These are phyloP conservation scores for Chelidonichthys spinosus DNA, from an alignment of 2,797 vertebrate species.

Conservation along the genomic window DNA sequence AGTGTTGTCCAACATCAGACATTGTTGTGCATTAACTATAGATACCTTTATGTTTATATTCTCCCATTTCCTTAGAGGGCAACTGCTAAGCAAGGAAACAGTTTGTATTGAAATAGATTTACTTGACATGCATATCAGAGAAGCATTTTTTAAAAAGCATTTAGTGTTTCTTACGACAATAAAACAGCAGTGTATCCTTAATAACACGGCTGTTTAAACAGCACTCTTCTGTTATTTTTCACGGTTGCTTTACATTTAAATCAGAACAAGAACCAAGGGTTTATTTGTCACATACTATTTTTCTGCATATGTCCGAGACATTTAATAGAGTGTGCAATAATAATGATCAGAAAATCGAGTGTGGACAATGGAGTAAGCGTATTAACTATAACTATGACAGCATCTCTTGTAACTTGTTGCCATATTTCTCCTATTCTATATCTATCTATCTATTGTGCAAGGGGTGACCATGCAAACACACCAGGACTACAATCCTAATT, in stretches of 20 bases:
- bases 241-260: background rate
- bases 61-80: background rate
- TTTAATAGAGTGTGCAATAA: background rate
- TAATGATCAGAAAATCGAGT: no score
- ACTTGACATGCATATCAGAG: background rate
- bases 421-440: no score
- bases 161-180: background rate
- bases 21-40: background rate
- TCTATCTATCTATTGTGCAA: no score
- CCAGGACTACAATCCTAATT: no score
- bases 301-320: background rate
- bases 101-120: background rate
- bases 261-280: background rate
- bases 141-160: background rate
- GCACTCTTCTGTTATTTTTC: background rate
- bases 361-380: background rate
- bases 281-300: background rate
- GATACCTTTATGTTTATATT: background rate
- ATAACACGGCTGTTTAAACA: background rate
- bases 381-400: background rate
- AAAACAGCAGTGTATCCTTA: background rate
- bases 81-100: background rate
- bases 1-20: background rate
- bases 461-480: background rate
- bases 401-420: no score